Conservation (phyloP, 2,113 vertebrate species). For the Leucosticte australis region DNA sequence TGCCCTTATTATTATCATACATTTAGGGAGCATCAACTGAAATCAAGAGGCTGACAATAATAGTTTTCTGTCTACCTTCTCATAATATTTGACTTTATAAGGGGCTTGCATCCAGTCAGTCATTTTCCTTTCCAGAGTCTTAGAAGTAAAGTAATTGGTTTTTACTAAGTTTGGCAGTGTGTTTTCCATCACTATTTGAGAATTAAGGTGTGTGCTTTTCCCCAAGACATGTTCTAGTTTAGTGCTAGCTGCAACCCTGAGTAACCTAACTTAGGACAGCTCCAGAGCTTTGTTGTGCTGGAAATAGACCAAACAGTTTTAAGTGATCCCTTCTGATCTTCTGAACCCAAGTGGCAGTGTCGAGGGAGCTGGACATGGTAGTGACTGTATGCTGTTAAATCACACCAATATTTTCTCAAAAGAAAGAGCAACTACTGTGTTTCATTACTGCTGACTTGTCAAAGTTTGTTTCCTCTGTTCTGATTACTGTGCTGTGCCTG, state of each 20-base stretch:
- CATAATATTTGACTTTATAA: neutral
- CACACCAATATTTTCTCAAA: neutral
- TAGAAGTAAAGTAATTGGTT: neutral
- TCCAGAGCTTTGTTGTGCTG: neutral
- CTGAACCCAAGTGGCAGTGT: neutral
- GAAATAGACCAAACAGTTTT: neutral
- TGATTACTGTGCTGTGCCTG: slow-evolving; percentile 13
- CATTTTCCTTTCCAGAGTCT: neutral
- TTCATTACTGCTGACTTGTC: slow-evolving; percentile 12
- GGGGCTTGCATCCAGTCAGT: neutral
- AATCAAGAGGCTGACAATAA: neutral
- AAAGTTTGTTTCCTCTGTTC: slow-evolving; percentile 12
- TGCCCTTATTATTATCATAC: neutral
- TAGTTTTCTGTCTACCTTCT: neutral
- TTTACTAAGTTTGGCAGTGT: neutral
- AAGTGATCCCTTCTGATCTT: slow-evolving; percentile 4
- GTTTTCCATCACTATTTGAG: neutral
- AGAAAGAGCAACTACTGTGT: neutral
- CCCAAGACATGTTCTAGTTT: neutral
- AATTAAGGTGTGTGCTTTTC: neutral
- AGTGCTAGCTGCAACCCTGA: neutral
- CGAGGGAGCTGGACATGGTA: neutral
- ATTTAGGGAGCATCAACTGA: neutral
- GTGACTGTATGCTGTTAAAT: neutral
- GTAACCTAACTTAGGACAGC: neutral